A percentile compares a stretch with the other conserved stretches of the same genome.
Evolutionary conservation across 2,888 invertebrate genomes (phyloP).

Genomic region (Leucoma salicis): DNA sequence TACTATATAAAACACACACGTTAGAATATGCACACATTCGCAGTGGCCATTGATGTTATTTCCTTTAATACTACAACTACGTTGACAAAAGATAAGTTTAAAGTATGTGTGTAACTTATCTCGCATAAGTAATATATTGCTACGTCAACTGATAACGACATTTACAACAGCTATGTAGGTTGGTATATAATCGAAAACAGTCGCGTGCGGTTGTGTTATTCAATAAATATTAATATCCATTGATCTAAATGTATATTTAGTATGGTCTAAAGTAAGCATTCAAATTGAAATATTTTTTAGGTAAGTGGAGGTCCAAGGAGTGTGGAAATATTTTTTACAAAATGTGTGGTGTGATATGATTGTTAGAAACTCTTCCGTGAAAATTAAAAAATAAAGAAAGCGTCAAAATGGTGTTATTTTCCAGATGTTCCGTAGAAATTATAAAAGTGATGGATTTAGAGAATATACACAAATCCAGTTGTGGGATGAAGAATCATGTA

Average conservation of each 20-base stretch:
- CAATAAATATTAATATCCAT: constrained; percentile 12
- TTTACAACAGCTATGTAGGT: constrained; percentile 9
- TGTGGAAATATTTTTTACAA: constrained; percentile 6
- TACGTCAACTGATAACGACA: constrained; percentile 21
- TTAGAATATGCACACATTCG: too few species aligned
- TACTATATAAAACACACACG: too few species aligned
- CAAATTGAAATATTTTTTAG: too few species aligned
- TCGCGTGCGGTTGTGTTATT: constrained; percentile 17
- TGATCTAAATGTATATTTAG: background rate
- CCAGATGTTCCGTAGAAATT: constrained; percentile 63
- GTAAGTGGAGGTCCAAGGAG: too few species aligned
- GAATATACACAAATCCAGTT: constrained; percentile 55
- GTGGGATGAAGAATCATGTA: constrained; percentile 43
- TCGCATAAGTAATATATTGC: constrained; percentile 1
- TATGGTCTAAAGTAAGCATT: too few species aligned
- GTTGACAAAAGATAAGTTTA: background rate
- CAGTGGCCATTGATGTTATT: too few species aligned
- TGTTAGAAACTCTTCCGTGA: constrained; percentile 1
- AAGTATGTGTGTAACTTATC: constrained; percentile 7
- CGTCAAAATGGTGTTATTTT: constrained; percentile 35
- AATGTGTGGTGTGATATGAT: background rate
- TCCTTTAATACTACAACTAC: background rate
- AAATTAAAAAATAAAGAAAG: constrained; percentile 21
- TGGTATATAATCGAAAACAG: constrained; percentile 15
- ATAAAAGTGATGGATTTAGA: constrained; percentile 44